Evolutionary conservation across 2,113 vertebrate species (phyloP).

Genomic region (Stegastes partitus): DNA sequence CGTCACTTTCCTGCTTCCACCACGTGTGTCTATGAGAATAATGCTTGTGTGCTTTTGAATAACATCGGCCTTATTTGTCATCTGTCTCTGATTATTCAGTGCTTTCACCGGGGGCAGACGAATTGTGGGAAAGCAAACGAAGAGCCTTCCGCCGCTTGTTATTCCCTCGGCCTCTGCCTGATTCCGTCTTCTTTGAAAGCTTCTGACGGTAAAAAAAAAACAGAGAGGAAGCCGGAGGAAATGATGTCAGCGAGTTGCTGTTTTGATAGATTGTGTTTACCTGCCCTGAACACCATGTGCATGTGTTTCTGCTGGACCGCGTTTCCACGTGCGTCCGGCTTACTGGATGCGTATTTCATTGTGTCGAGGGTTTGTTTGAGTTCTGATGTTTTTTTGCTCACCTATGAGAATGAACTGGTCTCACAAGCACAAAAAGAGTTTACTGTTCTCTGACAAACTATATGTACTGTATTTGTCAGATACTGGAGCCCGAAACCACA

Average conservation of each 20-base stretch:
- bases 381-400: no score
- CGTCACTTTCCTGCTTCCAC: background rate
- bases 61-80: background rate
- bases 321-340: no score
- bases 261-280: slow-evolving; percentile 44
- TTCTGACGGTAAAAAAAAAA: slow-evolving; percentile 38
- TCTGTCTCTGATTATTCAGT: background rate
- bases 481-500: no score
- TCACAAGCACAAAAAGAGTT: no score
- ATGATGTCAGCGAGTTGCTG: slow-evolving; percentile 11
- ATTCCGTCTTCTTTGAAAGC: slow-evolving; percentile 1
- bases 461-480: no score
- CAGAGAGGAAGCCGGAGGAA: slow-evolving; percentile 28
- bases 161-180: background rate
- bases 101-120: background rate
- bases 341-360: no score
- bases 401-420: no score
- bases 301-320: no score
- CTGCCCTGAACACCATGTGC: no score
- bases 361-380: no score
- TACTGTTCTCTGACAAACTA: no score
- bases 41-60: background rate
- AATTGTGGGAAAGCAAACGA: slow-evolving; percentile 33
- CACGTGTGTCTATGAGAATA: background rate
- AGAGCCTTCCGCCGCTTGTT: slow-evolving; percentile 28